These are phyloP conservation scores for Enteromius radiatus DNA, from an alignment of 2,797 vertebrate species.

Conservation along the genomic window DNA sequence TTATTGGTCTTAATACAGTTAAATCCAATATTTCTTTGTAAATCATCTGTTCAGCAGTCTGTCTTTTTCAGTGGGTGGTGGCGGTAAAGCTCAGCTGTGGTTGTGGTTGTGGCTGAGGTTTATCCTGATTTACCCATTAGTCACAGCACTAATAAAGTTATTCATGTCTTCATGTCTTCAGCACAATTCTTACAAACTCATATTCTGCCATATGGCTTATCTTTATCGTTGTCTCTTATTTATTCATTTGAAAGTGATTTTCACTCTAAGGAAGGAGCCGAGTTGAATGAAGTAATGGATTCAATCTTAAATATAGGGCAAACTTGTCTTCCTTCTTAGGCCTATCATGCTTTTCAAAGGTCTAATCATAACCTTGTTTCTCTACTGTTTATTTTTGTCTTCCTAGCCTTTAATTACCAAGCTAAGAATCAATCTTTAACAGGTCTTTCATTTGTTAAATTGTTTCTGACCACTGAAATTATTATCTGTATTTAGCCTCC, in stretches of 20 bases:
- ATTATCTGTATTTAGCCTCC: conserved; percentile 73
- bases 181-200: conserved; percentile 22
- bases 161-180: not conserved
- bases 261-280: conserved; percentile 35
- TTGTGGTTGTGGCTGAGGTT: conserved; percentile 33
- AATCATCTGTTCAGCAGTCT: not conserved
- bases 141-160: not conserved
- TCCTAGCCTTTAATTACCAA: conserved; percentile 77
- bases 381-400: conserved; percentile 72
- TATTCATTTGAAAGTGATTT: conserved; percentile 45
- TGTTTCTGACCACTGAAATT: conserved; percentile 71
- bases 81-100: conserved; percentile 31
- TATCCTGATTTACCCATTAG: conserved; percentile 38
- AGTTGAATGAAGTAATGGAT: conserved; percentile 54
- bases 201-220: not conserved
- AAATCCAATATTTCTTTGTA: conserved; percentile 5
- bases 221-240: conserved; percentile 34
- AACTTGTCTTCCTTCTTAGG: conserved; percentile 57
- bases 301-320: conserved; percentile 58
- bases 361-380: conserved; percentile 74
- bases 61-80: conserved; percentile 28
- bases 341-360: conserved; percentile 69
- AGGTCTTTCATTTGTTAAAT: conserved; percentile 78
- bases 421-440: conserved; percentile 71
- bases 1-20: not conserved